Percentiles rank a stretch among this genome's conserved stretches.
Conservation (phyloP, 2,797 vertebrate species). For the Coranthus polyacanthus region DNA sequence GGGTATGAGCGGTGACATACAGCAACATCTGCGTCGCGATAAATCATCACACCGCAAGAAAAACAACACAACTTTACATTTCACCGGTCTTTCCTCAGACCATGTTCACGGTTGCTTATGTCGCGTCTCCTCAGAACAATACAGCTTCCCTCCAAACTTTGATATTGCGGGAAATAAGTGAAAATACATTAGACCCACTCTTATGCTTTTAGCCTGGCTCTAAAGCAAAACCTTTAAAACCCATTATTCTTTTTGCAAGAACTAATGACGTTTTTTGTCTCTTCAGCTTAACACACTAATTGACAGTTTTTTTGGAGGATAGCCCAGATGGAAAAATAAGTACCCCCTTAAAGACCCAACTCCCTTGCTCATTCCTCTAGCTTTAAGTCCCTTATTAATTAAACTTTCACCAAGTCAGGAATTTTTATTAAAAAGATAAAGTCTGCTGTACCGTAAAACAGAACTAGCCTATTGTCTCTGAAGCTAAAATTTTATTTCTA, state of each 20-base stretch:
- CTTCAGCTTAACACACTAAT: constrained; percentile 89
- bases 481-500: constrained; percentile 81
- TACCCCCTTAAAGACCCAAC: constrained; percentile 87
- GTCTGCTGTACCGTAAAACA: constrained; percentile 81
- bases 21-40: constrained; percentile 7
- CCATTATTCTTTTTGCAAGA: constrained; percentile 88
- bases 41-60: constrained; percentile 18
- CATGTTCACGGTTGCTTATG: no score
- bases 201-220: constrained; percentile 78
- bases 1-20: not conserved
- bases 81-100: constrained; percentile 42
- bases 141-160: constrained; percentile 73
- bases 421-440: constrained; percentile 87
- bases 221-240: constrained; percentile 87
- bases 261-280: constrained; percentile 89
- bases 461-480: constrained; percentile 81
- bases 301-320: constrained; percentile 88
- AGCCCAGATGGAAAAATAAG: constrained; percentile 90
- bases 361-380: constrained; percentile 83
- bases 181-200: constrained; percentile 77
- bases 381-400: constrained; percentile 90
- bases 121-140: constrained; percentile 71
- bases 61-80: constrained; percentile 24
- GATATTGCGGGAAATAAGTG: constrained; percentile 77
- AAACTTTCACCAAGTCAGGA: constrained; percentile 88